Evolutionary conservation across 2,888 invertebrate genomes (phyloP), one percentile per base, ranked within the genome.

Genomic region (Ischnus inquisitorius): DNA sequence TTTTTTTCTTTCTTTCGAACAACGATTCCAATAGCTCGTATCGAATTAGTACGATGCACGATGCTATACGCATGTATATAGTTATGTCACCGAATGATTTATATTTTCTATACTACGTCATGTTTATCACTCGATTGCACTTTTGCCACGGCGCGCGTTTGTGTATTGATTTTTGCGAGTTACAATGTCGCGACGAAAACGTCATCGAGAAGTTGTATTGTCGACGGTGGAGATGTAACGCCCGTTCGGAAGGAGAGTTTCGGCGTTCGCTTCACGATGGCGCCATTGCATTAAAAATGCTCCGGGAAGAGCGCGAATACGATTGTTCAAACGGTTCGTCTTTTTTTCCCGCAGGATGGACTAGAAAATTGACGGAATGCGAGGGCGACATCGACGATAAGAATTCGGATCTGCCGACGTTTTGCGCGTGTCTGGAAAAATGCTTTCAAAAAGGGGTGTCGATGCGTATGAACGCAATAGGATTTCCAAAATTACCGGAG

Each of bases 371-470:
- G 83, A 88, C 93, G 67, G 93, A 94, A 88, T 90, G 89, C 67
- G 88, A 90, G 25, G 89, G 89, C 48, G 92, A 92, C 28, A 94
- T 95, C 81, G 92, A 90, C 12, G 95, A 96, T 88, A 91, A 93
- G 14, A 94, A 95, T 90, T 90, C 92, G 48, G 90, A 94, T 82
- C 90, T 96, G 14, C 87, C 92, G 67, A 90, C 92, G 8, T 94
- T 96, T 83, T 95, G 95, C 89, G 93, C 94, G 87, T 94, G 94
- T 80, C 88, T 96, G 60, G 96, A 96, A 90, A 94, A 92, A 88
- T 95, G 96, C 81, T 94, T 96, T 82, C 94, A 94, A 83, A 94
- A 94, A 88, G 96, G 96, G 22, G 91, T 96, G 19, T 88, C 94
- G 62, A 88, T 92, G 68, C 93, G 92, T 41, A 88, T 93, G 62